phyloP scores from a whole-genome alignment of 37 sponge, comb jelly and placozoan species.

The Beroe ovata region DNA sequence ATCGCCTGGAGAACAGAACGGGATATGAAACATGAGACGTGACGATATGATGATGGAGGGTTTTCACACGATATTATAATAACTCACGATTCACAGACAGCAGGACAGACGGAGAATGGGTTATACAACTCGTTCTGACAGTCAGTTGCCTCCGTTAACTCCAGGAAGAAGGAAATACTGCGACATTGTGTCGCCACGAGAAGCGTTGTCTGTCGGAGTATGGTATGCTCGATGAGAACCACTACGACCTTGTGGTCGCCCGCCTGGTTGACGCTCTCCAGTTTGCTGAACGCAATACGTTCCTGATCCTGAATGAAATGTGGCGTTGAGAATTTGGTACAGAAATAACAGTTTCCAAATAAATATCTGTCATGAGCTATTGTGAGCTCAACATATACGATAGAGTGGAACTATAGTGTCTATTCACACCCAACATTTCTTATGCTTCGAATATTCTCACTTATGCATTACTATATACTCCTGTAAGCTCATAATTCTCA shows the following conservation, averaged over 20 bases:
- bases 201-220: constrained; percentile 1
- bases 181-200: constrained; percentile 39
- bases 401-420: no score
- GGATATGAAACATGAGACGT: no score
- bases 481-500: no score
- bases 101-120: constrained; percentile 45
- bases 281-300: constrained; percentile 5
- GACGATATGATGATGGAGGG: no score
- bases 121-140: not conserved
- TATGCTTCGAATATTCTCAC: no score
- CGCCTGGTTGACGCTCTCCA: not conserved
- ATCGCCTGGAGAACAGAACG: not conserved
- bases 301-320: constrained; percentile 9
- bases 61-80: no score
- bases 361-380: no score
- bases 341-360: no score
- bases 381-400: no score
- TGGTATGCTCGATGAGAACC: not conserved
- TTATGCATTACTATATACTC: no score
- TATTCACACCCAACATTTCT: no score
- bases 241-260: constrained; percentile 24
- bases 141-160: not conserved
- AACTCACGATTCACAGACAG: not conserved
- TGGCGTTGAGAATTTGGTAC: no score
- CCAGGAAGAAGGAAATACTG: not conserved